phyloP scores from a whole-genome alignment of 2,888 invertebrate genomes.

The Zelleria hepariella region DNA sequence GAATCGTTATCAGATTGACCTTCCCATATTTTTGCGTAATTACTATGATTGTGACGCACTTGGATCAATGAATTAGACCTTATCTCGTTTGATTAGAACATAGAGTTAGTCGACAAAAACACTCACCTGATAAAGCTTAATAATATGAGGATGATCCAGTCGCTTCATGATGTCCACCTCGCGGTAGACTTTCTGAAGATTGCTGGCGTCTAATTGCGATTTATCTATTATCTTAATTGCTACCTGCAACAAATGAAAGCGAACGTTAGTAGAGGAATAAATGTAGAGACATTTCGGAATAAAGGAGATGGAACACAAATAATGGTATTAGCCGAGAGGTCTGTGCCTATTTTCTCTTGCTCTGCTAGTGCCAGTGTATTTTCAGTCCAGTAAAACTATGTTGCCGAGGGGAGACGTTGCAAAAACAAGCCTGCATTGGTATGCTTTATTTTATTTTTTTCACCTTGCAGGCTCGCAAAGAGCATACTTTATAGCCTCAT shows the following conservation, averaged over 20 bases:
- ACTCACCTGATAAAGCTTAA: constrained; percentile 93
- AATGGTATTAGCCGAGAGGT: background rate
- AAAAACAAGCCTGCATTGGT: background rate
- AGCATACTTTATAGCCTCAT: no score
- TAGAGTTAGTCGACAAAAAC: background rate
- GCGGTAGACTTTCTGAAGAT: constrained; percentile 94
- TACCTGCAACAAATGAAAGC: constrained; percentile 76
- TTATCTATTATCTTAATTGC: constrained; percentile 98
- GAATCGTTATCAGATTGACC: no score
- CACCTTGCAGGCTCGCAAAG: no score
- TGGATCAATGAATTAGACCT: no score
- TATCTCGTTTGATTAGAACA: background rate
- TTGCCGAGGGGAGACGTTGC: background rate
- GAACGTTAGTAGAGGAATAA: background rate
- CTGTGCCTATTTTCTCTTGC: background rate
- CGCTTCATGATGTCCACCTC: constrained; percentile 99
- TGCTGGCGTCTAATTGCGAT: constrained; percentile 89
- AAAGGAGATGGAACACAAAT: background rate
- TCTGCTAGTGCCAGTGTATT: background rate
- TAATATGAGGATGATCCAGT: constrained; percentile 97
- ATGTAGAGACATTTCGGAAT: background rate
- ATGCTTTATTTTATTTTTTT: background rate
- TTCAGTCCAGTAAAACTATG: background rate
- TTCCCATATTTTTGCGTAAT: no score
- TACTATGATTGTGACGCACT: no score